phyloP scores from a whole-genome alignment of 2,797 vertebrate genomes.

The Emydoidea blandingii region DNA sequence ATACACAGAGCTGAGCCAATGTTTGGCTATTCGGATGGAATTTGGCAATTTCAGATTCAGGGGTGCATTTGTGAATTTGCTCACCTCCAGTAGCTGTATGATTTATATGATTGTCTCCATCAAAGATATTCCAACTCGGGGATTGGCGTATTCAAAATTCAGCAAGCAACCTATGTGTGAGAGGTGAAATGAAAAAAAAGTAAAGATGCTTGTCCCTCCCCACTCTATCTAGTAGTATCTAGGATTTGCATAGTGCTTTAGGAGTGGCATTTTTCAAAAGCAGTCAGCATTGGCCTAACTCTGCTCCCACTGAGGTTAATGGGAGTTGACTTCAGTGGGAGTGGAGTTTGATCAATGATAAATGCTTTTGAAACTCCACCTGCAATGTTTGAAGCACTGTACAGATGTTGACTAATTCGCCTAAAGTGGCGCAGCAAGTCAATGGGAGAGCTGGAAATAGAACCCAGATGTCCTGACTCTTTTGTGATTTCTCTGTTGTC shows the following conservation, averaged over 20 bases:
- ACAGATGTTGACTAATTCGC: neutral
- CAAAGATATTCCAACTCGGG: too few species aligned
- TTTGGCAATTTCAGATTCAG: neutral
- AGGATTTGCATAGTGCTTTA: too few species aligned
- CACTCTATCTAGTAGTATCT: too few species aligned
- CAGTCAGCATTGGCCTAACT: neutral
- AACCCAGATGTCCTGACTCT: neutral
- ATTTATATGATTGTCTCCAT: neutral
- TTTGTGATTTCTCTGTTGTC: neutral
- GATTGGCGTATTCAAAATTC: too few species aligned
- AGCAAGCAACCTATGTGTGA: too few species aligned
- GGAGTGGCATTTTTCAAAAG: too few species aligned
- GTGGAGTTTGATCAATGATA: neutral
- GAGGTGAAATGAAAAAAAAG: too few species aligned
- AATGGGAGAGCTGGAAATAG: neutral
- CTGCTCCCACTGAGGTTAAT: neutral
- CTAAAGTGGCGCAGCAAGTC: neutral
- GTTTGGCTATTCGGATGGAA: neutral
- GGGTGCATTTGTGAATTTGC: neutral
- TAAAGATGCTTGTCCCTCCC: too few species aligned
- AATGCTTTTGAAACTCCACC: neutral
- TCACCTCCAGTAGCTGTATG: neutral
- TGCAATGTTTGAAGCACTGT: neutral
- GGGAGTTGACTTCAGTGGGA: neutral
- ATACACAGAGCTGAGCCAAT: neutral